These are phyloP conservation scores for Myiotriccus ornatus DNA, from an alignment of 2,797 vertebrate genomes.

Conservation along the genomic window DNA sequence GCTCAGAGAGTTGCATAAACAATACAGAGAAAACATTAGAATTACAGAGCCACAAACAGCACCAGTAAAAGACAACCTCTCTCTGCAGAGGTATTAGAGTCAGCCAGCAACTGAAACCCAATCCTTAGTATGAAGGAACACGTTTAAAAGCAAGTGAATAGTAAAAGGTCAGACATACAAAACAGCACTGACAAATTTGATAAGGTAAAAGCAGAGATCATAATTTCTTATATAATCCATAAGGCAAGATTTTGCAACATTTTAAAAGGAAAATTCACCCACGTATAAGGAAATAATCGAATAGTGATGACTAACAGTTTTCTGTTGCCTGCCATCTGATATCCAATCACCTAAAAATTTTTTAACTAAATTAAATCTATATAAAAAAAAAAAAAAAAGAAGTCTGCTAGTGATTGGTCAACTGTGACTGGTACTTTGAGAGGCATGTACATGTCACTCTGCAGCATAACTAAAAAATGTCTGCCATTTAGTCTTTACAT, in stretches of 20 bases:
- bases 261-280: neutral
- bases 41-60: neutral
- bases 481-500: neutral
- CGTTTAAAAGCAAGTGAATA: neutral
- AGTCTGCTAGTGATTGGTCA: neutral
- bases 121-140: neutral
- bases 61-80: neutral
- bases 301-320: neutral
- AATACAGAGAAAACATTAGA: neutral
- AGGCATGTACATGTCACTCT: neutral
- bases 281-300: neutral
- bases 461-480: neutral
- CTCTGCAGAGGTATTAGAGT: neutral
- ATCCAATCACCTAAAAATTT: neutral
- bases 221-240: neutral
- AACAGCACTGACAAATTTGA: accelerated
- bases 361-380: neutral
- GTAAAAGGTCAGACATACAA: neutral
- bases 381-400: neutral
- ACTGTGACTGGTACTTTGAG: neutral
- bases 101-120: neutral
- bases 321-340: neutral
- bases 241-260: neutral
- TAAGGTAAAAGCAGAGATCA: neutral
- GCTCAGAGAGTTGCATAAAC: neutral